Evolutionary conservation across 2,113 vertebrate species (phyloP), one percentile per base, ranked within the genome.

Genomic region (Probosciger aterrimus): DNA sequence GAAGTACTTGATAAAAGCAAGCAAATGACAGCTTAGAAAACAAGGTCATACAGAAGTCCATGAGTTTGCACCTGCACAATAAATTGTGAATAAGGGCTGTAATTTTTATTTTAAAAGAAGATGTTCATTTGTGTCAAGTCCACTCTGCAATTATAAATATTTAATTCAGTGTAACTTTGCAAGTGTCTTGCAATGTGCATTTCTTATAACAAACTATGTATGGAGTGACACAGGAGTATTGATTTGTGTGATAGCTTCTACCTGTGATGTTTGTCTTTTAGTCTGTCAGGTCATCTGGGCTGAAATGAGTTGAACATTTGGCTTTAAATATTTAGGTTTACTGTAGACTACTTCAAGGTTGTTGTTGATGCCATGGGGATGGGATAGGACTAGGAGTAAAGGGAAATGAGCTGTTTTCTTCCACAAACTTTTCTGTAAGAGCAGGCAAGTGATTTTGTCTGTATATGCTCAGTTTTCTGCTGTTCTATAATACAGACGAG

Each of bases 211-310:
- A 78, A 7, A 35, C 41, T 50, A 11, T 71, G 5, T 44, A 46
- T 39, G 73, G 83, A 84, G 57, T 73, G 83, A 52, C 60, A 86
- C 43, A 53, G 49, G 11, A 18, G 12, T 79, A 94, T 76, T 82
- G 92, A 89, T 95, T 46, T 85, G 47, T 84, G 52, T 65, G 69
- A 65, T 73, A 87, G 31, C 57, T 92, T 74, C 80, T 76, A 49
- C 77, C 95, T 92, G 65, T 35, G 83, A 41, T 89, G 88, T 89
- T 94, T 91, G 76, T 91, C 80, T 82, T 84, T 78, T 68, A 75
- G 79, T 84, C 65, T 81, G 65, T 78, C 69, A 35, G 80, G 73
- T 93, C 88, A 69, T 28, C 52, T 79, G 57, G 86, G 78, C 62
- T 82, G 49, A 79, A 89, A 85, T 57, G 52, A 65, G 37, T 44